Base-by-base conservation (phyloP, 2,113 vertebrate genomes). In the Archilochus colubris region DNA sequence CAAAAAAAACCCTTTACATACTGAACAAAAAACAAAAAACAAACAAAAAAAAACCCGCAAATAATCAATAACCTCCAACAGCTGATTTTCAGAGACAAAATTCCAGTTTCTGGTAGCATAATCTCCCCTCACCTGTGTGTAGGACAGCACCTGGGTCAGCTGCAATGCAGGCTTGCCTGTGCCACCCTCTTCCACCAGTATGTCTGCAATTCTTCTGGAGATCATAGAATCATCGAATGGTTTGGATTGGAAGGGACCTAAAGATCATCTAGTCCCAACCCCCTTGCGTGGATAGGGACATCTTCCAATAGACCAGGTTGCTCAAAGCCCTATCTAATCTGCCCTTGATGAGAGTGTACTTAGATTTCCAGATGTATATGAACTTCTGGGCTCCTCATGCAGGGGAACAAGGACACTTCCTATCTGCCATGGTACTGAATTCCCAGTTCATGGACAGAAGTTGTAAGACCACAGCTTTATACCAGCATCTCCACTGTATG, bases 161-260 rank as follows among this genome's bases (percentile, higher is more conserved):
- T 59, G 70, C 91, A 87, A 50, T 36, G 70, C 58, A 83, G 57
- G 27, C 57, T 75, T 74, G 31, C 58, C 54, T 36, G 11, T 4
- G 44, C 17, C 0, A 0, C 11, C 20, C 36, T 53, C 67, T 17
- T 44, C 72, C 27, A 23, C 44, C 58, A 72, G 44, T 22, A 44
- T 10, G 11, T 14, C 76, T 66, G 55, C 80, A 80, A 8, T 24
- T 28, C 23, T 93, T 48, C 73, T 74, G 57, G 59, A 83, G 9
- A 57, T 40, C 40, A 40, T 13, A 40, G 40, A 40, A 40, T 40
- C 40, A 40, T 40, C 9, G 40, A 40, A 40, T 40, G 40, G 40
- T 40, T 40, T 40, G 40, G 40, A 10, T 40, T 13, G 40, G 40
- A 40, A 40, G 40, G 40, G 40, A 40, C 40, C 40, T 40, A 40